Evolutionary conservation across 2,888 invertebrate species (phyloP).

Genomic region (Iselma pallidipennis): DNA sequence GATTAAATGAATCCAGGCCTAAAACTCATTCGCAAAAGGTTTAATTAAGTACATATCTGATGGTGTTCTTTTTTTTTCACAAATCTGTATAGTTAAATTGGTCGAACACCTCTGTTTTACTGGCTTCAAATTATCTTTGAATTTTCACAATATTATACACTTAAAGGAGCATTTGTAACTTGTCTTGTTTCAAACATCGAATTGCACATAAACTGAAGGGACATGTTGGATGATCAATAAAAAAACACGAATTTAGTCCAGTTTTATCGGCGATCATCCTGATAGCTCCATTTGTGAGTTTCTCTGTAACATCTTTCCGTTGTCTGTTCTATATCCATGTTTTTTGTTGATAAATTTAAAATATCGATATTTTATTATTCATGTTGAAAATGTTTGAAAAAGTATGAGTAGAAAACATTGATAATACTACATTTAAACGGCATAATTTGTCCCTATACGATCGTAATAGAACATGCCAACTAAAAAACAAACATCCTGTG

Average conservation of each 20-base stretch:
- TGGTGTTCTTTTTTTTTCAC: not conserved
- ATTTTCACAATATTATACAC: not conserved
- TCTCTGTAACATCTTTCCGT: not conserved
- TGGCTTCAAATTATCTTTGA: not conserved
- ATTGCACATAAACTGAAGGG: not conserved
- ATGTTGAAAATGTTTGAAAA: not conserved
- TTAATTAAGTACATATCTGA: not conserved
- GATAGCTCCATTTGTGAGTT: not conserved
- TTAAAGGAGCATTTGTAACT: not conserved
- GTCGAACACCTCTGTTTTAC: not conserved
- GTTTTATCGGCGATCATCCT: not conserved
- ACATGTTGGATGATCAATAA: not conserved
- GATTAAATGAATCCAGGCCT: not conserved
- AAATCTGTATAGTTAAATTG: too few species aligned
- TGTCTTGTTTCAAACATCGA: not conserved
- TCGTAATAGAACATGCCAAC: not conserved
- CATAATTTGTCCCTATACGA: not conserved
- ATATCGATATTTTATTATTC: not conserved
- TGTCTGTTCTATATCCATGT: not conserved
- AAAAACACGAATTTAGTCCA: not conserved
- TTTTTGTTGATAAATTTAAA: not conserved
- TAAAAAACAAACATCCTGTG: not conserved
- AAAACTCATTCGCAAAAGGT: not conserved
- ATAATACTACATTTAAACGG: not conserved
- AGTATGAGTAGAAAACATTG: not conserved